Conservation (phyloP, 2,888 invertebrate genomes). For the Pantelozetes paolii region DNA sequence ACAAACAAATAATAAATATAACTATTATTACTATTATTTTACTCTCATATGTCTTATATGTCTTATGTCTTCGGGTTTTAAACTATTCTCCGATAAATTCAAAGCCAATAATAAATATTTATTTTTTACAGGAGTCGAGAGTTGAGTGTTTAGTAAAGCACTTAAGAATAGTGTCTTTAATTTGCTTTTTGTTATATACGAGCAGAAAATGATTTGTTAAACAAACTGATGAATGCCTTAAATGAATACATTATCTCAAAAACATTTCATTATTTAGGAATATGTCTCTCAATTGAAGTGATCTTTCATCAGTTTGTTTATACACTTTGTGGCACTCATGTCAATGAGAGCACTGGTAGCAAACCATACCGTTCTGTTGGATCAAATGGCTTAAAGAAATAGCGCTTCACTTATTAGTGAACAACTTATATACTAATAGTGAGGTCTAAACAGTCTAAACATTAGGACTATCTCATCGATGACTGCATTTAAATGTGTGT, state of each 20-base stretch:
- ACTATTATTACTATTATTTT: not conserved
- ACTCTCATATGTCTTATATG: not conserved
- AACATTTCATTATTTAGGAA: slow-evolving; percentile 17
- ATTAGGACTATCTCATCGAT: slow-evolving; percentile 28
- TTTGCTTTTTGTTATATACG: slow-evolving; percentile 28
- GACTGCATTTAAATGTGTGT: slow-evolving; percentile 24
- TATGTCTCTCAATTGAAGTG: slow-evolving; percentile 19
- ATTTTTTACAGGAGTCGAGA: slow-evolving; percentile 1
- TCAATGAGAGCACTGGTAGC: not conserved
- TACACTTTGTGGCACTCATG: slow-evolving; percentile 29
- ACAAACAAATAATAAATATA: not conserved
- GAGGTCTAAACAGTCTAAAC: not conserved
- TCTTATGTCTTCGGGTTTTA: not conserved
- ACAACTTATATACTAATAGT: not conserved
- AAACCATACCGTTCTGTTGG: slow-evolving; percentile 4
- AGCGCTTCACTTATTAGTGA: slow-evolving; percentile 29
- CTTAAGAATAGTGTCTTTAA: slow-evolving; percentile 10
- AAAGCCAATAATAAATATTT: slow-evolving; percentile 34
- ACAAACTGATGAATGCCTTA: slow-evolving; percentile 16
- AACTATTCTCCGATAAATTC: not conserved
- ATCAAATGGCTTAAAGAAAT: slow-evolving; percentile 33
- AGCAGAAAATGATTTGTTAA: slow-evolving; percentile 24
- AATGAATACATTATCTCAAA: slow-evolving; percentile 23
- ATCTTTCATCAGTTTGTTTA: slow-evolving; percentile 32
- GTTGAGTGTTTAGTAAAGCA: not conserved